phyloP scores from a whole-genome alignment of 2,888 invertebrate species.

The Parasteatoda lunata region DNA sequence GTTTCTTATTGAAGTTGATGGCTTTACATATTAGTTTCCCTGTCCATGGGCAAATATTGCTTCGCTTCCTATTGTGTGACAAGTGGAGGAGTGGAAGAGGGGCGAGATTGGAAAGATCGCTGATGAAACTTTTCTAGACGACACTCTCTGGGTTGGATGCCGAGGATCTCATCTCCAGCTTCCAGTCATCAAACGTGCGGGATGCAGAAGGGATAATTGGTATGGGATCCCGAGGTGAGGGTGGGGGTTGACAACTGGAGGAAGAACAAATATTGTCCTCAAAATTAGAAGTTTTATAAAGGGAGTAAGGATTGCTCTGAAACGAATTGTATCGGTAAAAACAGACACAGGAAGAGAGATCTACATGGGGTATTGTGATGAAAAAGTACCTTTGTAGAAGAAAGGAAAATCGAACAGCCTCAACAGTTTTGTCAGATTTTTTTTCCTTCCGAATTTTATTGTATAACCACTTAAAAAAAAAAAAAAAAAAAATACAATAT shows the following conservation, averaged over 20 bases:
- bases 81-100: slow-evolving; percentile 33
- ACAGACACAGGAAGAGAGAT: no score
- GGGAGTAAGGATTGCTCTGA: not conserved
- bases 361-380: no score
- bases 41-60: slow-evolving; percentile 67
- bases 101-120: slow-evolving; percentile 46
- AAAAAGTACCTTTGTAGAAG: no score
- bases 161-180: slow-evolving; percentile 33
- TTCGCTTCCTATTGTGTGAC: slow-evolving; percentile 56
- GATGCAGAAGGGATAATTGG: slow-evolving; percentile 49
- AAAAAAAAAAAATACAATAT: no score
- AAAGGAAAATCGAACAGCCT: no score
- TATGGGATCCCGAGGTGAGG: not conserved
- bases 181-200: slow-evolving; percentile 21
- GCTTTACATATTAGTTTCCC: slow-evolving; percentile 68
- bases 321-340: no score
- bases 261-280: slow-evolving; percentile 22
- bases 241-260: not conserved
- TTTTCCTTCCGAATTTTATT: no score
- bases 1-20: slow-evolving; percentile 69
- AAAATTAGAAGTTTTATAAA: not conserved
- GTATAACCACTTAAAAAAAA: no score
- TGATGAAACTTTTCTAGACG: slow-evolving; percentile 58
- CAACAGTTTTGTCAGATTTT: no score
- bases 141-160: slow-evolving; percentile 16